These are phyloP conservation scores for Cordilura impudica DNA, from an alignment of 2,888 invertebrate genomes.

Conservation along the genomic window DNA sequence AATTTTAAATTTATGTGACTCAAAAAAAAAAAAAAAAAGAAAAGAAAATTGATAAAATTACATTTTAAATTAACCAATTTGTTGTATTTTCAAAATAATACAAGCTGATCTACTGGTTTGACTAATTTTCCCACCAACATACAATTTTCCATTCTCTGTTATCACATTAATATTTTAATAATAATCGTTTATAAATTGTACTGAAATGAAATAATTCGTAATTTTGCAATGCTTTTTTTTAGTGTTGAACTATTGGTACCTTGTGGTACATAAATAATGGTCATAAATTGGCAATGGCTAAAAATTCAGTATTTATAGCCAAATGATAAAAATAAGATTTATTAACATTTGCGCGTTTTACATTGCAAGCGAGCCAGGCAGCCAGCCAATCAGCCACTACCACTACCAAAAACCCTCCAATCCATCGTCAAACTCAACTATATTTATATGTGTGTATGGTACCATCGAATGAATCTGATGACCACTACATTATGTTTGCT, in stretches of 20 bases:
- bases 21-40: too few relatives aligned
- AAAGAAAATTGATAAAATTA: too few relatives aligned
- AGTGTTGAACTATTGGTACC: conserved; percentile 61
- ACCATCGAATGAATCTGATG: conserved; percentile 28
- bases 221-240: conserved; percentile 4
- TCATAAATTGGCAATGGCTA: conserved; percentile 78
- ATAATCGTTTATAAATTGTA: conserved; percentile 37
- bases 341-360: conserved; percentile 75
- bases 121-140: too few relatives aligned
- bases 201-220: not conserved
- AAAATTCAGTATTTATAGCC: conserved; percentile 79
- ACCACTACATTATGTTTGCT: conserved; percentile 48
- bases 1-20: too few relatives aligned
- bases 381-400: conserved; percentile 16
- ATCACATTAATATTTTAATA: conserved; percentile 18
- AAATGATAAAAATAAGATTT: conserved; percentile 79
- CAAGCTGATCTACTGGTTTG: too few relatives aligned
- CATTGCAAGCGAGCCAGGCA: conserved; percentile 39
- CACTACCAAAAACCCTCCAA: conserved; percentile 7
- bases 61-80: too few relatives aligned
- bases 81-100: too few relatives aligned
- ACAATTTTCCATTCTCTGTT: conserved; percentile 5
- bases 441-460: too few relatives aligned
- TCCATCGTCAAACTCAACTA: conserved; percentile 24
- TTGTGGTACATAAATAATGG: conserved; percentile 77